These are phyloP conservation scores for Channa maculata DNA, from an alignment of 2,113 vertebrate genomes.

Conservation along the genomic window DNA sequence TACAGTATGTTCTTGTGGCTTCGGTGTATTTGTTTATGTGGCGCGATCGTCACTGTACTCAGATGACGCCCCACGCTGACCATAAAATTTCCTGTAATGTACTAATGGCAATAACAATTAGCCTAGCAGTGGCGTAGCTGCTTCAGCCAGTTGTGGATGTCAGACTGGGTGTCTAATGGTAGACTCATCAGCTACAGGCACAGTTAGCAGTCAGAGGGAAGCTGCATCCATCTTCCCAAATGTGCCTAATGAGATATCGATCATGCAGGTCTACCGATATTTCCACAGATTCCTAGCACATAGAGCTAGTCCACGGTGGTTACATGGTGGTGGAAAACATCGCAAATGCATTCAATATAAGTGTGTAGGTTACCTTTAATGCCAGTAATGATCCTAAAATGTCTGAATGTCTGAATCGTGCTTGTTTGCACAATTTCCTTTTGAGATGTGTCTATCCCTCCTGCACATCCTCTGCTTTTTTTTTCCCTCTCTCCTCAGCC, in stretches of 20 bases:
- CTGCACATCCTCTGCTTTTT: conserved; percentile 5
- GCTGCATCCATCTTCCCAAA: conserved; percentile 74
- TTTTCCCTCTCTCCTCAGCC: conserved; percentile 27
- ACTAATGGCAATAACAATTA: conserved; percentile 66
- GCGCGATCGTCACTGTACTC: conserved; percentile 12
- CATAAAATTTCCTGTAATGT: conserved; percentile 65
- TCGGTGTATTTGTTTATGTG: conserved; percentile 1
- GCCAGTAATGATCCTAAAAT: conserved; percentile 31
- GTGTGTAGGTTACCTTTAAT: conserved; percentile 29
- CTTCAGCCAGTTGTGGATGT: conserved; percentile 56
- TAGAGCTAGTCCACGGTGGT: conserved; percentile 12
- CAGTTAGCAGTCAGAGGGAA: conserved; percentile 55
- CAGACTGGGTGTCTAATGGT: conserved; percentile 67
- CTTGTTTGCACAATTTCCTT: conserved; percentile 30
- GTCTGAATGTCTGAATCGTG: neutral
- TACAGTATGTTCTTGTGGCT: neutral
- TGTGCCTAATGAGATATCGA: conserved; percentile 81
- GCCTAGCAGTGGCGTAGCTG: conserved; percentile 42
- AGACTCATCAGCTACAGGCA: conserved; percentile 55
- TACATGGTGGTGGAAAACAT: conserved; percentile 35
- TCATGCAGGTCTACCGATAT: conserved; percentile 72
- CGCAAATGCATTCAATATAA: conserved; percentile 7
- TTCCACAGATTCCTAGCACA: conserved; percentile 54
- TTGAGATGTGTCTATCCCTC: conserved; percentile 25
- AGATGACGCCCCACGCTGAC: conserved; percentile 19